Percentiles rank a stretch among this genome's conserved stretches.
These are phyloP conservation scores for Xenentodon cancila DNA, from an alignment of 2,797 vertebrate genomes.

Conservation along the genomic window DNA sequence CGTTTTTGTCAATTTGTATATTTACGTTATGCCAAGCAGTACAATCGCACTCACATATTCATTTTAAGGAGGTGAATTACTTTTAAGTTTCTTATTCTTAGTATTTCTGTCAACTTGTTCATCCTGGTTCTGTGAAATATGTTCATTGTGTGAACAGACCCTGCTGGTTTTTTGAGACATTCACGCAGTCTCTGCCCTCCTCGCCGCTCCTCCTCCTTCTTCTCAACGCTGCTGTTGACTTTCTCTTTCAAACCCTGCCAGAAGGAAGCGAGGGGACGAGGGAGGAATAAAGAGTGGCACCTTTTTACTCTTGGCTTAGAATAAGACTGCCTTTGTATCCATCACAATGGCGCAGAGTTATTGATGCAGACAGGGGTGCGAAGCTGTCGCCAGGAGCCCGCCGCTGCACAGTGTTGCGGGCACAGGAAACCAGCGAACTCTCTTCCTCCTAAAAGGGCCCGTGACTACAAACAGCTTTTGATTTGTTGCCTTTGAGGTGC, in stretches of 20 bases:
- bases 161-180: slow-evolving; percentile 16
- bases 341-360: slow-evolving; percentile 68
- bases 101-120: neutral
- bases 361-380: slow-evolving; percentile 67
- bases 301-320: slow-evolving; percentile 61
- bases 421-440: slow-evolving; percentile 58
- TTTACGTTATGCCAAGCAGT: slow-evolving; percentile 44
- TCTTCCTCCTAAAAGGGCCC: slow-evolving; percentile 39
- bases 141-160: slow-evolving; percentile 9
- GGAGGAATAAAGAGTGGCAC: slow-evolving; percentile 71
- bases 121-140: neutral
- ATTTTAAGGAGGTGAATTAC: neutral
- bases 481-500: slow-evolving; percentile 61
- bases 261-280: slow-evolving; percentile 60
- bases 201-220: slow-evolving; percentile 16
- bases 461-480: slow-evolving; percentile 71
- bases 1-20: slow-evolving; percentile 69
- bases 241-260: slow-evolving; percentile 46
- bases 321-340: slow-evolving; percentile 69
- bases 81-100: neutral
- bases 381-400: slow-evolving; percentile 57
- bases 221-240: slow-evolving; percentile 42
- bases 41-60: neutral
- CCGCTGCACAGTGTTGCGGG: slow-evolving; percentile 36
- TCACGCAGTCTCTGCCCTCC: slow-evolving; percentile 17